Conservation (phyloP, 2,888 invertebrate genomes). For the Mamestra brassicae region DNA sequence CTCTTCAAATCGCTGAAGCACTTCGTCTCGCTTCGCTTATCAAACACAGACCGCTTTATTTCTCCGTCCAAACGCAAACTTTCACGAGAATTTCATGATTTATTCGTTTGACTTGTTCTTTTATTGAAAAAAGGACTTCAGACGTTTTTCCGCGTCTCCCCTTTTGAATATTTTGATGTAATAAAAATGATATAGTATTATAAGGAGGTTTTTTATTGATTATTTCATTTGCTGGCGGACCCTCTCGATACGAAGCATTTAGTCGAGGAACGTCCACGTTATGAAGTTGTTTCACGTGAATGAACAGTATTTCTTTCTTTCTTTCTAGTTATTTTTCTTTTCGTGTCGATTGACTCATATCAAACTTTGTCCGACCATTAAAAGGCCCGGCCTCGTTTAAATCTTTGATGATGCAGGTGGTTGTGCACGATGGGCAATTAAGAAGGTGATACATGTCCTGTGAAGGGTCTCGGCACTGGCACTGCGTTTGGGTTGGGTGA, state of each 20-base stretch:
- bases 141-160: conserved; percentile 54
- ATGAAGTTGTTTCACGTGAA: no score
- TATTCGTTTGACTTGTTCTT: conserved; percentile 67
- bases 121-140: conserved; percentile 64
- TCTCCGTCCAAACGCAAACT: conserved; percentile 62
- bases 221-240: background rate
- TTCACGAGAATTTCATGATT: conserved; percentile 69
- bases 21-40: conserved; percentile 52
- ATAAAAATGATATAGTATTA: conserved; percentile 26
- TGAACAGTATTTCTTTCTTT: no score
- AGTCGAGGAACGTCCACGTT: background rate
- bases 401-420: no score
- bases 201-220: conserved; percentile 16
- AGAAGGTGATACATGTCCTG: no score
- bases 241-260: background rate
- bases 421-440: no score
- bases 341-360: no score
- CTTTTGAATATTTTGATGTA: conserved; percentile 51
- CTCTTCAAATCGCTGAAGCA: conserved; percentile 55
- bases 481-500: no score
- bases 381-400: no score
- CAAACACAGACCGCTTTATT: conserved; percentile 54
- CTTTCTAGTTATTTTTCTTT: no score
- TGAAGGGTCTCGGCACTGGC: no score
- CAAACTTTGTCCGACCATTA: no score